Conservation (phyloP, 2,888 invertebrate genomes). For the Rosalia funebris region DNA sequence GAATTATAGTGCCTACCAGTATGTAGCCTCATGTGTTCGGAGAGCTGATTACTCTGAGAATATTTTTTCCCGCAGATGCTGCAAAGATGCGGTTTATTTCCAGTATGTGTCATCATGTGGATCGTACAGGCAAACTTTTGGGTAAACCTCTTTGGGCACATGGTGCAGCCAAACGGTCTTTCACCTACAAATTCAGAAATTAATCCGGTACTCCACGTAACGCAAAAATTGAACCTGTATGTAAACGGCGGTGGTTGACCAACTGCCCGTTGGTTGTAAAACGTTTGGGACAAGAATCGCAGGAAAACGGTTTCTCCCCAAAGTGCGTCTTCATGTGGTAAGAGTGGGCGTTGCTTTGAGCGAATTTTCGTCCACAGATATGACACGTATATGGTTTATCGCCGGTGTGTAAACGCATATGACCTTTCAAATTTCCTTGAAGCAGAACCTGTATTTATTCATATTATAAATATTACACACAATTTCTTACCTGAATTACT, state of each 20-base stretch:
- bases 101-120: slow-evolving; percentile 51
- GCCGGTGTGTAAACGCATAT: slow-evolving; percentile 51
- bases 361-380: slow-evolving; percentile 51
- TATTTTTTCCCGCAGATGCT: slow-evolving; percentile 52
- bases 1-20: slow-evolving; percentile 46
- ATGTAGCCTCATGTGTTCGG: slow-evolving; percentile 50
- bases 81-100: slow-evolving; percentile 49
- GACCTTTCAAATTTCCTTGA: slow-evolving; percentile 46
- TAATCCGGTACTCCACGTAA: neutral
- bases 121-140: slow-evolving; percentile 48
- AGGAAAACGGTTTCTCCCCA: slow-evolving; percentile 43
- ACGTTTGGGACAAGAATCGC: slow-evolving; percentile 42
- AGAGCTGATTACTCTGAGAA: slow-evolving; percentile 47
- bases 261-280: slow-evolving; percentile 51
- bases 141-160: slow-evolving; percentile 57
- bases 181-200: slow-evolving; percentile 37
- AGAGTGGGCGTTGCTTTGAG: slow-evolving; percentile 46
- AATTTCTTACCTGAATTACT: slow-evolving; percentile 48
- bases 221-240: slow-evolving; percentile 42
- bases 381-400: slow-evolving; percentile 53
- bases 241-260: slow-evolving; percentile 47
- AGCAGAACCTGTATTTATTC: too few relatives aligned
- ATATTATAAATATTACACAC: too few relatives aligned
- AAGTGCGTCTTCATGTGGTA: slow-evolving; percentile 47
- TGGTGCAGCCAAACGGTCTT: slow-evolving; percentile 56